A percentile compares a stretch with the other conserved stretches of the same genome.
Evolutionary conservation across 1,140 invertebrate species (phyloP).

Genomic region (Drosophila serrata): DNA sequence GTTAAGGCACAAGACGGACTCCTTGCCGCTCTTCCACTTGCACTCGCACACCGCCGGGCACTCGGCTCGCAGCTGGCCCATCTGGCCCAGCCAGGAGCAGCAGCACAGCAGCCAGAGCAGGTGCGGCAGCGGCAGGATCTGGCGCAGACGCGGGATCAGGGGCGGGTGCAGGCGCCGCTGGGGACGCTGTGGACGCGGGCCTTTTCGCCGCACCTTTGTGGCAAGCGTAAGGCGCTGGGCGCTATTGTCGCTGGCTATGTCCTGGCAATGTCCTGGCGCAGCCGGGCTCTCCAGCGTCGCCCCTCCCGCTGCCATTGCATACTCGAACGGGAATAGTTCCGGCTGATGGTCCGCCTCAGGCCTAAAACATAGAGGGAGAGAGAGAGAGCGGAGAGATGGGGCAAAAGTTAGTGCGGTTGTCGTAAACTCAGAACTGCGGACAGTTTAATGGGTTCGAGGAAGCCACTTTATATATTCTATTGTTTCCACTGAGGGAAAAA

Average conservation of each 20-base stretch:
- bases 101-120: slow-evolving; percentile 79
- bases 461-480: slow-evolving; percentile 6
- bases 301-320: slow-evolving; percentile 71
- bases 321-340: slow-evolving; percentile 54
- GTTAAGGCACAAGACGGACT: slow-evolving; percentile 91
- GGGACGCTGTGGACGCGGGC: slow-evolving; percentile 50
- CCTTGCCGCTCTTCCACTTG: slow-evolving; percentile 94
- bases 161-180: slow-evolving; percentile 65
- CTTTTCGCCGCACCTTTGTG: slow-evolving; percentile 78
- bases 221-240: slow-evolving; percentile 66
- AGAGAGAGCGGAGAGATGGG: not conserved
- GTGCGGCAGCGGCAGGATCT: slow-evolving; percentile 38
- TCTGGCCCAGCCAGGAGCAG: slow-evolving; percentile 39
- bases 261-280: slow-evolving; percentile 40
- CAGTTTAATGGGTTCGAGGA: slow-evolving; percentile 68
- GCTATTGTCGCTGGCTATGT: slow-evolving; percentile 75
- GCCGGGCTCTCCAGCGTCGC: slow-evolving; percentile 45
- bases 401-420: slow-evolving; percentile 66
- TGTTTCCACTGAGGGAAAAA: not conserved
- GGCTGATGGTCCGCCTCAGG: slow-evolving; percentile 23
- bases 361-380: no score
- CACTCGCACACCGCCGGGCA: slow-evolving; percentile 92
- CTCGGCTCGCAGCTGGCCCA: slow-evolving; percentile 85
- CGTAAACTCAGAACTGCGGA: slow-evolving; percentile 75
- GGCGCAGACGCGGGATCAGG: slow-evolving; percentile 61